Percentiles rank a stretch among this genome's conserved stretches.
Conservation (phyloP, 2,113 vertebrate genomes). For the Notiomystis cincta region DNA sequence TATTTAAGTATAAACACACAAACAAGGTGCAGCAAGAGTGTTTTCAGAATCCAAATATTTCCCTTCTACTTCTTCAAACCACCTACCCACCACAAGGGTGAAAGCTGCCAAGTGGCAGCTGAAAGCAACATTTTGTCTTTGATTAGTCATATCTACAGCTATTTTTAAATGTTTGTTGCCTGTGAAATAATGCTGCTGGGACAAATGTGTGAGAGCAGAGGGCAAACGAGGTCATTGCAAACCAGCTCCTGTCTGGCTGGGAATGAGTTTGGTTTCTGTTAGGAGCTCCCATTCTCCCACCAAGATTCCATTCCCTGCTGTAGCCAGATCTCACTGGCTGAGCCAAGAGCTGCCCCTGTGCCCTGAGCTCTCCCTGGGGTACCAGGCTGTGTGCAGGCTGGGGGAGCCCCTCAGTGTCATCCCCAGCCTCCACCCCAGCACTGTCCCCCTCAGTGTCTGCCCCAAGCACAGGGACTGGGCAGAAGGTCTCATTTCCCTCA, state of each 20-base stretch:
- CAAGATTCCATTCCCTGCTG: background rate
- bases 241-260: background rate
- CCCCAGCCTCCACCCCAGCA: no score
- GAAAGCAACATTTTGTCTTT: conserved; percentile 10
- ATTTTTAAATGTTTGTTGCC: background rate
- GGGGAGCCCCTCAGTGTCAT: background rate
- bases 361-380: background rate
- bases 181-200: background rate
- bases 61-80: conserved; percentile 22
- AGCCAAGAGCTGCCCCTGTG: background rate
- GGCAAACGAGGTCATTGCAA: background rate
- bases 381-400: fast-evolving
- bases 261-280: background rate
- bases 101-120: conserved; percentile 14
- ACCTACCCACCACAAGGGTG: background rate
- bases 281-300: background rate
- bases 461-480: background rate
- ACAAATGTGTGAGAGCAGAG: background rate
- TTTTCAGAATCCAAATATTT: conserved; percentile 30
- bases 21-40: background rate
- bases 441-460: no score
- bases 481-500: background rate
- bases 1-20: conserved; percentile 12
- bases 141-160: conserved; percentile 1
- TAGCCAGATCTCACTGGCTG: background rate